These are phyloP conservation scores for Perdita meconis DNA, from an alignment of 2,888 invertebrate genomes.

Conservation along the genomic window DNA sequence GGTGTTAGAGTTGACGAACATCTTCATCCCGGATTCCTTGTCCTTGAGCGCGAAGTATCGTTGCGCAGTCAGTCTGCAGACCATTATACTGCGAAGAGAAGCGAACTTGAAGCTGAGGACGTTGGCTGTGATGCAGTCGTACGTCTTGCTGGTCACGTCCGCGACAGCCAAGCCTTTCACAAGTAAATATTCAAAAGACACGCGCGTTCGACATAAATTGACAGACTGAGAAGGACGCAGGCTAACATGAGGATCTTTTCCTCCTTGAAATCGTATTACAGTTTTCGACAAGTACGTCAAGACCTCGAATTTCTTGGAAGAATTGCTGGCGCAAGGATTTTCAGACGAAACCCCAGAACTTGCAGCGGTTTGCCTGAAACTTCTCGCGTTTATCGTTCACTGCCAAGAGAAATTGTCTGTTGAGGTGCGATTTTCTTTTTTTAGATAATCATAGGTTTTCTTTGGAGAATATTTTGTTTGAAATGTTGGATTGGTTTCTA, in stretches of 20 bases:
- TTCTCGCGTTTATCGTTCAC: slow-evolving; percentile 63
- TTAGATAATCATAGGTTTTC: slow-evolving; percentile 21
- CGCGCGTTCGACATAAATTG: not conserved
- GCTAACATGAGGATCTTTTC: not conserved
- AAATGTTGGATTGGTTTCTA: slow-evolving; percentile 28
- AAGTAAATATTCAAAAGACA: slow-evolving; percentile 42
- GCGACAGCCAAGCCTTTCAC: slow-evolving; percentile 37
- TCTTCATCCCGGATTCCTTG: slow-evolving; percentile 45
- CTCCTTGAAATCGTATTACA: slow-evolving; percentile 26
- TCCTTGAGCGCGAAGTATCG: slow-evolving; percentile 34
- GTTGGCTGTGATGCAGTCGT: slow-evolving; percentile 58
- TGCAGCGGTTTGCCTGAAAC: slow-evolving; percentile 56
- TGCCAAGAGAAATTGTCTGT: slow-evolving; percentile 44
- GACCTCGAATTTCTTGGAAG: slow-evolving; percentile 44
- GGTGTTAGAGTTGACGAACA: slow-evolving; percentile 55
- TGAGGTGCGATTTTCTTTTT: slow-evolving; percentile 40
- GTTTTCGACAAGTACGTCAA: slow-evolving; percentile 61
- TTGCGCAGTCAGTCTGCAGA: slow-evolving; percentile 49
- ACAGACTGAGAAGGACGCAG: not conserved
- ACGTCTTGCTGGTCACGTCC: slow-evolving; percentile 55
- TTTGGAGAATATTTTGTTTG: not conserved
- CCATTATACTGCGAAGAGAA: slow-evolving; percentile 56
- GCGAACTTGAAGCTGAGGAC: slow-evolving; percentile 52
- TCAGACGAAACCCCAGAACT: slow-evolving; percentile 52
- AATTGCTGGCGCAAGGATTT: slow-evolving; percentile 55